Conservation (phyloP, 2,113 vertebrate species). For the Otocyon megalotis region DNA sequence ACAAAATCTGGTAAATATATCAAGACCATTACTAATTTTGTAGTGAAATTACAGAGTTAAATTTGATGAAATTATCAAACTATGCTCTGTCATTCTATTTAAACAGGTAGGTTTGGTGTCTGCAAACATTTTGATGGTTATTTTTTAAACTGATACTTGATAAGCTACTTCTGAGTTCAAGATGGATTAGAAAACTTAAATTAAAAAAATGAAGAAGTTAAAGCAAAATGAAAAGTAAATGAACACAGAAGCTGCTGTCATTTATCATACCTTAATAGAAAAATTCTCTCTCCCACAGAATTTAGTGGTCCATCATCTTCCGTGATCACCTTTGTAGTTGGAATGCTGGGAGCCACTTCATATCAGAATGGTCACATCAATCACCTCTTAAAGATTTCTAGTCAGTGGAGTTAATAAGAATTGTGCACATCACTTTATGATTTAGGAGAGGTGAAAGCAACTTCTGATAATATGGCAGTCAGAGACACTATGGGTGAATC, state of each 20-base stretch:
- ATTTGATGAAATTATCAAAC: constrained; percentile 23
- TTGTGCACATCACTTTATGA: constrained; percentile 56
- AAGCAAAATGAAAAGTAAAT: constrained; percentile 77
- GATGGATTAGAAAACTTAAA: constrained; percentile 31
- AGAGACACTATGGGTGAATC: neutral
- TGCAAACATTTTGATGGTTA: neutral
- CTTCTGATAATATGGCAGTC: constrained; percentile 26
- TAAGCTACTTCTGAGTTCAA: neutral
- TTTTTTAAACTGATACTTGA: neutral
- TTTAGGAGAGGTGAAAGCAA: constrained; percentile 63
- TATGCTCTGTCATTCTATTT: neutral
- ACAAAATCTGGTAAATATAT: neutral
- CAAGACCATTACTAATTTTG: neutral
- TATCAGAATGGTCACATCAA: constrained; percentile 63
- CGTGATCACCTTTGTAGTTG: constrained; percentile 58
- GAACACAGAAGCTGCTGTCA: constrained; percentile 56
- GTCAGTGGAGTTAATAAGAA: constrained; percentile 70
- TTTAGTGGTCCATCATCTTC: constrained; percentile 63
- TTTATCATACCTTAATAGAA: constrained; percentile 72
- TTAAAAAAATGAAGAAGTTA: constrained; percentile 67
- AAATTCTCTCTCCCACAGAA: constrained; percentile 23
- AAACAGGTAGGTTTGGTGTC: neutral
- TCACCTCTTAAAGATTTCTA: constrained; percentile 72
- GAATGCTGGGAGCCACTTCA: constrained; percentile 40
- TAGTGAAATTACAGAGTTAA: neutral